These are phyloP conservation scores for Oopsacas minuta DNA, from an alignment of 37 sponge, comb jelly and placozoan genomes.

Conservation along the genomic window DNA sequence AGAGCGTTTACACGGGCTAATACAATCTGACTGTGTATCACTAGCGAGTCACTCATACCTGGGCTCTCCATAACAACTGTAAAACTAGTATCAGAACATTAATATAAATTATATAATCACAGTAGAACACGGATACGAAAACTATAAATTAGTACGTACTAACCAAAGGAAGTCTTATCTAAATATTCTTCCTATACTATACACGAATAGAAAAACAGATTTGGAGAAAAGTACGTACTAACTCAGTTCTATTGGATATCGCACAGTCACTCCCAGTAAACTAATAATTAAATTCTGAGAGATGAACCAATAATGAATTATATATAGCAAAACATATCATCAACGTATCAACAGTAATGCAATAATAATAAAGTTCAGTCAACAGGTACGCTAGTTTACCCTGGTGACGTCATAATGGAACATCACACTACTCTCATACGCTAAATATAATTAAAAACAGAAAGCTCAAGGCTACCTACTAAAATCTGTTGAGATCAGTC, in stretches of 20 bases:
- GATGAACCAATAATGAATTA: not conserved
- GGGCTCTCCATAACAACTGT: not conserved
- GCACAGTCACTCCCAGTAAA: no score
- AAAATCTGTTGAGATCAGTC: not conserved
- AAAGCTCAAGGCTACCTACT: not conserved
- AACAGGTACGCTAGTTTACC: not conserved
- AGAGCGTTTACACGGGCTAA: conserved; percentile 49
- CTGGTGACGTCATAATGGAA: not conserved
- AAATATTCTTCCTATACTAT: no score
- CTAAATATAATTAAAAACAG: not conserved
- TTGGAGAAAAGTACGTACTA: no score
- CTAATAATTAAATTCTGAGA: no score
- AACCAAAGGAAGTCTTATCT: no score
- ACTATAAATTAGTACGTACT: no score
- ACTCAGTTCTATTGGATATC: no score
- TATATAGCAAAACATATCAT: not conserved
- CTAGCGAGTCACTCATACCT: conserved; percentile 9
- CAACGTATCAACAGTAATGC: not conserved
- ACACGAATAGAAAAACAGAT: no score
- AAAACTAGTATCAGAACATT: no score
- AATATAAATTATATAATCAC: no score
- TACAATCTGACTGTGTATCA: conserved; percentile 26
- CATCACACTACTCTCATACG: not conserved
- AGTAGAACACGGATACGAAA: no score
- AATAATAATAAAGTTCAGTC: not conserved